phyloP scores from a whole-genome alignment of 2,113 vertebrate species.

The Pelecanus crispus region DNA sequence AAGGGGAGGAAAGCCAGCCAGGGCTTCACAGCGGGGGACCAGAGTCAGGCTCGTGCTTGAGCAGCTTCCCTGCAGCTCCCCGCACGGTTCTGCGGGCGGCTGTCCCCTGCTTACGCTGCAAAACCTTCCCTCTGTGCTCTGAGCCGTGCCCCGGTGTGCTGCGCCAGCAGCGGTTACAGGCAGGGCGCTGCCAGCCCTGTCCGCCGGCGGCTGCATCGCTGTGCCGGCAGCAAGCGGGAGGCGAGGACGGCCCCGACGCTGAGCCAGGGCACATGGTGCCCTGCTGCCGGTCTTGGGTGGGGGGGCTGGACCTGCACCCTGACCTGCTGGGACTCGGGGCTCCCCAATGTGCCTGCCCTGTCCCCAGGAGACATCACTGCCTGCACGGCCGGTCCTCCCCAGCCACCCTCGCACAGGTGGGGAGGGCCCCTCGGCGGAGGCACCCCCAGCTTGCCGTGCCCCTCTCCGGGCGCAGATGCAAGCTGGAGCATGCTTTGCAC shows the following conservation, averaged over 20 bases:
- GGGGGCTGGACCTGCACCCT: neutral
- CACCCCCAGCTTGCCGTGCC: neutral
- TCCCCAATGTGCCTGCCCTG: neutral
- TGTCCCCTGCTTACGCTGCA: neutral
- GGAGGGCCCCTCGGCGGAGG: no score
- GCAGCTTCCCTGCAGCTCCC: neutral
- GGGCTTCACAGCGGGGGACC: neutral
- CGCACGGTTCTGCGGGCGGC: neutral
- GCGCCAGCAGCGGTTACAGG: neutral
- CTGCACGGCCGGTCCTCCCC: neutral
- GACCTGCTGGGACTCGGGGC: accelerated
- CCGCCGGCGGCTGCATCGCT: accelerated
- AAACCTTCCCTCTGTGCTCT: neutral
- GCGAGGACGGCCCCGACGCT: accelerated
- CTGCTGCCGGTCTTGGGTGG: accelerated
- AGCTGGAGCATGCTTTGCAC: neutral
- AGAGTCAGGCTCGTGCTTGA: neutral
- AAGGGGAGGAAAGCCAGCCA: neutral
- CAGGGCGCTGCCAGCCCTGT: neutral
- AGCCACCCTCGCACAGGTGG: accelerated
- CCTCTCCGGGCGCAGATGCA: neutral
- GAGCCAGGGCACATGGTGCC: neutral
- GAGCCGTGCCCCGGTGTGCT: neutral
- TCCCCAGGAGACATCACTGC: neutral
- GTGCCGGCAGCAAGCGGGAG: accelerated